These are phyloP conservation scores for Oligia fasciuncula DNA, from an alignment of 2,888 invertebrate species.

Conservation along the genomic window DNA sequence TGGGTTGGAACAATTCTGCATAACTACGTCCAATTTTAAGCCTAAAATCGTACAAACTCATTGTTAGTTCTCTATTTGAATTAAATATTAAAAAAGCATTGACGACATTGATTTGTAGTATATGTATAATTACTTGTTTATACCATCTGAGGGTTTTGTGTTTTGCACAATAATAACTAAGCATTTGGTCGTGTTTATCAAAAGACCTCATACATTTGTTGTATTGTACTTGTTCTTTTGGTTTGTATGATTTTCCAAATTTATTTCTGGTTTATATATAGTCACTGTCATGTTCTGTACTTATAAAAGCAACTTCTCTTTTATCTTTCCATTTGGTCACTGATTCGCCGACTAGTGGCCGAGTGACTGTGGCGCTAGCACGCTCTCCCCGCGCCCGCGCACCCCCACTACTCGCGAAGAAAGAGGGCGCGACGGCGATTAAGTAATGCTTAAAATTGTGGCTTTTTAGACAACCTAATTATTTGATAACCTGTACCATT, in stretches of 20 bases:
- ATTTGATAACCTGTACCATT: too few relatives aligned
- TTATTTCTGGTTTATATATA: neutral
- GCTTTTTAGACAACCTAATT: too few relatives aligned
- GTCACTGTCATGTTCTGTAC: neutral
- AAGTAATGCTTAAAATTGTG: too few relatives aligned
- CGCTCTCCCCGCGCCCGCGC: too few relatives aligned
- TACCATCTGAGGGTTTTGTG: neutral
- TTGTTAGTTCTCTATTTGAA: neutral
- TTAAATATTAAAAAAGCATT: neutral
- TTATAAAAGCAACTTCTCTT: neutral
- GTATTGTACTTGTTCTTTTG: neutral
- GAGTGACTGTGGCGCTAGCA: too few relatives aligned
- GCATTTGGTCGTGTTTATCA: neutral
- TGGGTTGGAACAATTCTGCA: too few relatives aligned
- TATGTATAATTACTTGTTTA: neutral
- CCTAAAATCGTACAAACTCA: neutral
- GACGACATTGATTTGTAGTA: neutral
- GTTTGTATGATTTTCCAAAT: neutral
- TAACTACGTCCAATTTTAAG: neutral
- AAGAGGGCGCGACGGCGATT: too few relatives aligned
- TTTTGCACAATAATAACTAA: neutral
- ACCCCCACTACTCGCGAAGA: too few relatives aligned
- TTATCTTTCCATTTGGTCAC: neutral
- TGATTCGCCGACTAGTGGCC: neutral
- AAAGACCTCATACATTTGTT: neutral